Base-by-base conservation (phyloP, 2,113 vertebrate species). In the Ptilonorhynchus violaceus region DNA sequence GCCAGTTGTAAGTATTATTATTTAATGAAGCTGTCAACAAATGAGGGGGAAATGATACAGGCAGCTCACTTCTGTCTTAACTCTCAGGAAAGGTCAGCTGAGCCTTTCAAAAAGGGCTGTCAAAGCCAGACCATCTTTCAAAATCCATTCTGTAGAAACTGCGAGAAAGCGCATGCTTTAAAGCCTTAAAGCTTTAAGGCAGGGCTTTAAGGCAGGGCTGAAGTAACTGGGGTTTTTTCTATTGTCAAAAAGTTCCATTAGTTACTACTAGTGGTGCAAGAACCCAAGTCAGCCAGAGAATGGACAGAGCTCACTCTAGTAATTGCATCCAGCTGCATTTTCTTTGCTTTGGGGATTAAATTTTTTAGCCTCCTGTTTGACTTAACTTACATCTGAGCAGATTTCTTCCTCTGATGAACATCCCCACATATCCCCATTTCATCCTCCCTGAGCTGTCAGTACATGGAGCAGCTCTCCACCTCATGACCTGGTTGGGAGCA, bases 381-480 rank as follows among this genome's bases (percentile, higher is more conserved):
- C 39, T 50, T 44, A 10, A 53, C n/a, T 56, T 89, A 41, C 3
- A 59, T 85, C 39, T 92, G 60, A 92, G 39, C 9, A 58, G 28
- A 80, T 91, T 66, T 62, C 49, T 66, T 37, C 41, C 67, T 80
- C 50, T 62, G 41, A 50, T 50, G 44, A 50, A 37, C 24, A 72
- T 33, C 16, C 60, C 13, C 72, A 63, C 7, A 5, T n/a, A 46
- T 25, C 10, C 33, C n/a, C 6, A 18, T 82, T 79, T 79, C 67
- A 55, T 72, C 44, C 17, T 31, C 10, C 47, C 33, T 33, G 37
- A 52, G 33, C 33, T 90, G 35, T 23, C 19, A 23, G 58, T 22
- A 37, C 52, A 23, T 1, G 1, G 37, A 72, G 8, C 0, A 0
- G 4, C 17, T 53, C 24, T 77, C 11, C 19, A 35, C 18, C 9